phyloP scores from a whole-genome alignment of 2,888 invertebrate species.

The Drosophila yooni region DNA sequence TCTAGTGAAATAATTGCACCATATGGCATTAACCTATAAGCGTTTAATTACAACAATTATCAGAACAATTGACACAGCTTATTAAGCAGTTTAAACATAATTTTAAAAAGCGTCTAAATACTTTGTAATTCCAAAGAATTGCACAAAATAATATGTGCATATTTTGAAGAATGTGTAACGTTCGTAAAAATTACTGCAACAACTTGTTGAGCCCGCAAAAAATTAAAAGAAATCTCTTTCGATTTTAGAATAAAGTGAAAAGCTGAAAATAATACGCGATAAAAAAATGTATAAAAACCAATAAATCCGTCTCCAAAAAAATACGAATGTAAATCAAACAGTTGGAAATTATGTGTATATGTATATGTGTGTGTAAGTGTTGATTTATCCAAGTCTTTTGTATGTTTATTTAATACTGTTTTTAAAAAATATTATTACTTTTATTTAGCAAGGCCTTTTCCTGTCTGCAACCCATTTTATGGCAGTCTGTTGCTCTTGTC shows the following conservation, averaged over 20 bases:
- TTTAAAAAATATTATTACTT: not conserved
- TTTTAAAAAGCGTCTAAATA: not conserved
- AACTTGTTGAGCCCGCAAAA: conserved; percentile 33
- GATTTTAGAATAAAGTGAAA: not conserved
- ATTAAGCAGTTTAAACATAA: conserved; percentile 19
- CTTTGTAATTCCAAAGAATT: not conserved
- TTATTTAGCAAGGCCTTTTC: conserved; percentile 2
- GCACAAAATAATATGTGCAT: not conserved
- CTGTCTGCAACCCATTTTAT: conserved; percentile 5
- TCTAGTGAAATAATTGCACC: not conserved
- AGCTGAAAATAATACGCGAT: not conserved
- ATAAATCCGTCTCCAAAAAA: not conserved
- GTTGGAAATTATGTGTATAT: not conserved
- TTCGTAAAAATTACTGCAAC: not conserved
- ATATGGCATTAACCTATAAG: not conserved
- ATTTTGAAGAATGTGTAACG: not conserved
- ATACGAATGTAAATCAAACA: not conserved
- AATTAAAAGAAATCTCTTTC: not conserved
- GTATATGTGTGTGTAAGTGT: not conserved
- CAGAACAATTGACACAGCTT: not conserved
- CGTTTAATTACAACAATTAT: not conserved
- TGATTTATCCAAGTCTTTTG: not conserved
- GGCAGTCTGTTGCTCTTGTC: conserved; percentile 26
- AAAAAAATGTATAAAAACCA: not conserved
- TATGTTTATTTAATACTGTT: not conserved